These are phyloP conservation scores for Pipistrellus kuhlii DNA, from an alignment of 2,797 vertebrate species.

Conservation along the genomic window DNA sequence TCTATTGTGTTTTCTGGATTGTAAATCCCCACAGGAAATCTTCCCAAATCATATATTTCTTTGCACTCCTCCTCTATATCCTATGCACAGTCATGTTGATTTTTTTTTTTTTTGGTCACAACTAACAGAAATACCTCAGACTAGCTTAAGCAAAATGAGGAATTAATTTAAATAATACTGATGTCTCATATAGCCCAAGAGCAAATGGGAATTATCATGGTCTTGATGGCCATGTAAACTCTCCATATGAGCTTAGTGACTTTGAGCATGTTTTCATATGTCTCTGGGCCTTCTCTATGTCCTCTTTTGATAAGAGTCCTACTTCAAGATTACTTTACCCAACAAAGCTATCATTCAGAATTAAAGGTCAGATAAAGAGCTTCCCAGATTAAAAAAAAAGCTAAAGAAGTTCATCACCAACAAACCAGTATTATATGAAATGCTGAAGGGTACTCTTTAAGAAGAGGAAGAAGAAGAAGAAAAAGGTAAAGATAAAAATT, in stretches of 20 bases:
- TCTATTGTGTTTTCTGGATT: background rate
- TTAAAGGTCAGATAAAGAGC: no score
- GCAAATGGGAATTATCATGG: background rate
- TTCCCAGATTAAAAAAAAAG: no score
- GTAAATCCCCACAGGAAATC: background rate
- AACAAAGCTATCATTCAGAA: no score
- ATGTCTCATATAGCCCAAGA: background rate
- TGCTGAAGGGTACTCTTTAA: no score
- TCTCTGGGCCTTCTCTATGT: no score
- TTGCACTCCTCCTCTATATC: background rate
- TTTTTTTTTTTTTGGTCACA: background rate
- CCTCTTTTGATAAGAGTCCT: no score
- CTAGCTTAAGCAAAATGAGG: background rate
- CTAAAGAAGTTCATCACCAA: no score
- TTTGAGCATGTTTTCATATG: no score
- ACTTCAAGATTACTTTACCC: no score
- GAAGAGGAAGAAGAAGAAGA: no score
- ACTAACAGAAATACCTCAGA: background rate
- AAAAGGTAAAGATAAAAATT: no score
- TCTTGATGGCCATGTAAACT: background rate
- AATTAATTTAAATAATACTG: background rate
- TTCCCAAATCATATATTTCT: background rate
- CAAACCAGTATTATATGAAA: no score
- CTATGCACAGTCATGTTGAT: background rate
- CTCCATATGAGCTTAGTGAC: background rate